Conservation (phyloP, 2,797 vertebrate genomes). For the Ctenopoma multispine region DNA sequence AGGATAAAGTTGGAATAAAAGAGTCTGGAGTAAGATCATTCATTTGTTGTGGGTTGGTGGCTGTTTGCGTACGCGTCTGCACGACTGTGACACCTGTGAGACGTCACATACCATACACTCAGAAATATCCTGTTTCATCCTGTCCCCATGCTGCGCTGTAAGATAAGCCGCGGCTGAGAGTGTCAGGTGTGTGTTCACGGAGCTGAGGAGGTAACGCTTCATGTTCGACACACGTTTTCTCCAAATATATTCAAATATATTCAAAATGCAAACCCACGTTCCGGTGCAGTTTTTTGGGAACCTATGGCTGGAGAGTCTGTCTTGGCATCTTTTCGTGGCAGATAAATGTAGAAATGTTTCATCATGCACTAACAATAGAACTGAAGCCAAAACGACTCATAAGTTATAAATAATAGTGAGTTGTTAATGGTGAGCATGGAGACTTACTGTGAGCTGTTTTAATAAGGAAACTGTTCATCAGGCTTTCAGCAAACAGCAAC, state of each 20-base stretch:
- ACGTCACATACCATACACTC: constrained; percentile 29
- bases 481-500: background rate
- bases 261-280: constrained; percentile 31
- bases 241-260: constrained; percentile 57
- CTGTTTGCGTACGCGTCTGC: constrained; percentile 24
- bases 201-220: constrained; percentile 23
- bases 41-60: background rate
- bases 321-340: constrained; percentile 6
- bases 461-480: background rate
- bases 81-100: constrained; percentile 22
- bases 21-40: constrained; percentile 9
- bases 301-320: constrained; percentile 21
- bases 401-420: background rate
- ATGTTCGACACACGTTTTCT: constrained; percentile 21
- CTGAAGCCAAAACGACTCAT: background rate
- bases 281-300: constrained; percentile 9
- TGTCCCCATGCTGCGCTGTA: constrained; percentile 19
- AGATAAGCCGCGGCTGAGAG: constrained; percentile 51
- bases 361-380: background rate
- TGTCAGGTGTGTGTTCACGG: constrained; percentile 45
- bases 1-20: background rate
- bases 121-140: constrained; percentile 20
- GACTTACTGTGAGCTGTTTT: background rate
- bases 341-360: background rate
- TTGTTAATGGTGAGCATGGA: too few relatives aligned